Evolutionary conservation across 2,888 invertebrate species (phyloP), one percentile per base, ranked within the genome.

Genomic region (Neria commutata): DNA sequence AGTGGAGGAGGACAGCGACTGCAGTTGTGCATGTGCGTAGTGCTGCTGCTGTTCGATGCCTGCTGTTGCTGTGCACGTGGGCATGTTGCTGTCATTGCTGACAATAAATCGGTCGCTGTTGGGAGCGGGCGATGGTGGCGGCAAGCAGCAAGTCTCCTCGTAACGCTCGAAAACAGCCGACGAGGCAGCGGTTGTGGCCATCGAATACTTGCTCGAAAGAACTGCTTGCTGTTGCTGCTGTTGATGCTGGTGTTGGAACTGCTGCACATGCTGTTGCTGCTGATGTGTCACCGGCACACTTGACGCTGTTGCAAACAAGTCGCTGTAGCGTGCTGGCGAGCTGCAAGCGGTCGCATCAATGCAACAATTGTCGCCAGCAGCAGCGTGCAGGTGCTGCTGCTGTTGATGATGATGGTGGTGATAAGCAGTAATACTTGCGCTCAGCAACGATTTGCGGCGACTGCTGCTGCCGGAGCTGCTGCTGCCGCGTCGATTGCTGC

Each of bases 121-220:
- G 5, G 82, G 82, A 2, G 82, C 82, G 14, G 82, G 82, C 2
- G 82, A 82, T 10, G 82, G 82, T 8, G 82, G 82, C 1, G 82
- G 81, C 33, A 80, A 60, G 47, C 79, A 78, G 45, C 79, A 77
- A 2, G 69, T 60, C 52, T 82, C 82, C 33, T 81, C 80, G 61
- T 70, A 77, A 34, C 71, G 71, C 63, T 65, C 76, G n/a, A n/a
- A n/a, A n/a, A n/a, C n/a, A n/a, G n/a, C n/a, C n/a, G n/a, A n/a
- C n/a, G n/a, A n/a, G n/a, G n/a, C n/a, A n/a, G n/a, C n/a, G n/a
- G n/a, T n/a, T n/a, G n/a, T n/a, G n/a, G n/a, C n/a, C n/a, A n/a
- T n/a, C n/a, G n/a, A n/a, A n/a, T n/a, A n/a, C n/a, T n/a, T n/a
- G n/a, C n/a, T n/a, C n/a, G n/a, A n/a, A n/a, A n/a, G n/a, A n/a